These are phyloP conservation scores for Laterallus jamaicensis DNA, from an alignment of 2,113 vertebrate species.

Conservation along the genomic window DNA sequence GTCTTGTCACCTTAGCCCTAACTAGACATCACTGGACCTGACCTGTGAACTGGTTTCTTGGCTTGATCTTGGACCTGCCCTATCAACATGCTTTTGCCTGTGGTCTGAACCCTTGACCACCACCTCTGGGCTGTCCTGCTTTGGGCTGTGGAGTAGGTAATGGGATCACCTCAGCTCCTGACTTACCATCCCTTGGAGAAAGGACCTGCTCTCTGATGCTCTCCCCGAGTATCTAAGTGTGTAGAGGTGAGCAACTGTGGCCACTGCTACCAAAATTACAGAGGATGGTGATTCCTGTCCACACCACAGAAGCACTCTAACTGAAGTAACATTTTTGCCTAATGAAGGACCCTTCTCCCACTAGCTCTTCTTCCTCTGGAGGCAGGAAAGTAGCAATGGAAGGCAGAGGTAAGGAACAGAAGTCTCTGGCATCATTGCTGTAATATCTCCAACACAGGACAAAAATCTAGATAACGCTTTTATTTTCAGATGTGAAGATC, in stretches of 20 bases:
- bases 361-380: background rate
- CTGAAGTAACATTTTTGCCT: background rate
- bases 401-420: background rate
- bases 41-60: background rate
- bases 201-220: background rate
- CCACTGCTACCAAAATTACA: background rate
- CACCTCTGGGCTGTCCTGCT: background rate
- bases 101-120: background rate
- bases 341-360: background rate
- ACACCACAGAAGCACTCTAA: background rate
- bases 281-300: background rate
- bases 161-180: background rate
- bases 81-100: background rate
- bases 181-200: background rate
- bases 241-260: background rate
- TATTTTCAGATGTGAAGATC: slow-evolving; percentile 21
- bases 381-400: background rate
- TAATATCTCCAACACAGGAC: background rate
- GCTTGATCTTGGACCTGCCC: background rate
- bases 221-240: background rate
- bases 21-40: background rate
- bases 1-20: background rate
- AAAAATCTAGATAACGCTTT: slow-evolving; percentile 25
- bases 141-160: background rate
- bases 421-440: background rate